Base-by-base conservation (phyloP, 2,888 invertebrate genomes). In the Pyrochroa serraticornis region DNA sequence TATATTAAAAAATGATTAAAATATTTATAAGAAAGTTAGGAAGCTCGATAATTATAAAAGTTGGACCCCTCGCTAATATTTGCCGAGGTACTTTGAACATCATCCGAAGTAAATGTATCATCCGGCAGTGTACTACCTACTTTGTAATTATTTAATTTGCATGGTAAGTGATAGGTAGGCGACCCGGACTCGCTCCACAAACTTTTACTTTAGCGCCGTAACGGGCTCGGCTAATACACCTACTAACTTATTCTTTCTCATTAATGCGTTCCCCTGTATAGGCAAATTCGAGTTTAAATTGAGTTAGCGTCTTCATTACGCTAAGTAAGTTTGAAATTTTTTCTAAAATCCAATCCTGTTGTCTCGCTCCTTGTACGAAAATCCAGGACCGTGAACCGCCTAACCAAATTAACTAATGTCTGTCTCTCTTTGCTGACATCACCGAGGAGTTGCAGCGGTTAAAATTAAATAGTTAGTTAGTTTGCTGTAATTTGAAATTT, bases 101-200 rank as follows among this genome's bases (percentile, higher is more conserved):
- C 67, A 69, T 71, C 67, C 63, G 56, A 62, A 67, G 72, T 71
- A 71, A 71, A 74, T 70, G 71, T 72, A 72, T 73, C 71, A 73
- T 71, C 65, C 64, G 58, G 58, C 61, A 64, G 64, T 69, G 68
- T 69, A 65, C 71, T 72, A 74, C 73, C 74, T 75, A 76, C 75
- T 77, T 77, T 75, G 74, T 76, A 77, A 78, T 78, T 77, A 78
- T 77, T 77, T 76, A 78, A 78, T 77, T 77, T 78, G 76, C 77
- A 77, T 77, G 75, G 75, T 73, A 77, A 76, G 75, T 76, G 77
- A 76, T 77, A 77, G 74, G 75, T 77, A 73, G 70, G 66, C 68
- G 70, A 70, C 69, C 70, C 69, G 65, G 62, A 60, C 63, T 63
- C 66, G 68, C 64, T 67, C 60, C 65, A 63, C 64, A 71, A 75